Conservation (phyloP, 1,140 invertebrate species). For the Goniozus legneri region DNA sequence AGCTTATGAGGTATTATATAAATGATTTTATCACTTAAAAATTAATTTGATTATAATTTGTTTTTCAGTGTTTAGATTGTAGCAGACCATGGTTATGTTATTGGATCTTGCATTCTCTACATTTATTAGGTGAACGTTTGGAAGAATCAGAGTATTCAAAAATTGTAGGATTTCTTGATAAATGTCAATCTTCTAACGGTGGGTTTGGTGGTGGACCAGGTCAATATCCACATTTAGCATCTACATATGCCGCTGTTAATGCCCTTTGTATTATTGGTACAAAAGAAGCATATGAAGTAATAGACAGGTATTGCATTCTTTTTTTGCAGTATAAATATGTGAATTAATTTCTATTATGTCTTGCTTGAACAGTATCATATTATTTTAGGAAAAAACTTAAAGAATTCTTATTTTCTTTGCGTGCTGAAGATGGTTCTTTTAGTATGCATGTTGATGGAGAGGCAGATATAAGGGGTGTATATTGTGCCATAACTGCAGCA, state of each 20-base stretch:
- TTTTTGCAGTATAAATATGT: not conserved
- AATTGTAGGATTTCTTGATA: constrained; percentile 66
- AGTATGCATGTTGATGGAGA: constrained; percentile 91
- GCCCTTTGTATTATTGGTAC: constrained; percentile 86
- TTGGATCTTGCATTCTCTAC: constrained; percentile 91
- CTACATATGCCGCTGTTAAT: constrained; percentile 96
- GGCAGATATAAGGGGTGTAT: constrained; percentile 89
- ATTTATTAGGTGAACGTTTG: constrained; percentile 73
- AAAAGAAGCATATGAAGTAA: constrained; percentile 78
- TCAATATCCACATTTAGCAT: constrained; percentile 88
- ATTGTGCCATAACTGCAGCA: constrained; percentile 90
- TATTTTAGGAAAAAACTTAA: constrained; percentile 62
- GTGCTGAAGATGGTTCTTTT: constrained; percentile 85
- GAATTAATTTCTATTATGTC: not conserved
- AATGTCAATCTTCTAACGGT: constrained; percentile 77
- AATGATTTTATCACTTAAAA: constrained; percentile 10
- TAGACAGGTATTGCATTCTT: constrained; percentile 88
- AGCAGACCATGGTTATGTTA: constrained; percentile 93
- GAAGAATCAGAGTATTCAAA: constrained; percentile 63
- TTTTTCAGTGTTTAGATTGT: constrained; percentile 76
- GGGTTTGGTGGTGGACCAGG: constrained; percentile 93
- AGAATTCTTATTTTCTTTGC: constrained; percentile 75
- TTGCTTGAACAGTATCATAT: constrained; percentile 5
- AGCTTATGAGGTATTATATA: constrained; percentile 64
- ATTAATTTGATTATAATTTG: constrained; percentile 13